Evolutionary conservation across 2,888 invertebrate species (phyloP), one percentile per base, ranked within the genome.

Genomic region (Diploptera punctata): DNA sequence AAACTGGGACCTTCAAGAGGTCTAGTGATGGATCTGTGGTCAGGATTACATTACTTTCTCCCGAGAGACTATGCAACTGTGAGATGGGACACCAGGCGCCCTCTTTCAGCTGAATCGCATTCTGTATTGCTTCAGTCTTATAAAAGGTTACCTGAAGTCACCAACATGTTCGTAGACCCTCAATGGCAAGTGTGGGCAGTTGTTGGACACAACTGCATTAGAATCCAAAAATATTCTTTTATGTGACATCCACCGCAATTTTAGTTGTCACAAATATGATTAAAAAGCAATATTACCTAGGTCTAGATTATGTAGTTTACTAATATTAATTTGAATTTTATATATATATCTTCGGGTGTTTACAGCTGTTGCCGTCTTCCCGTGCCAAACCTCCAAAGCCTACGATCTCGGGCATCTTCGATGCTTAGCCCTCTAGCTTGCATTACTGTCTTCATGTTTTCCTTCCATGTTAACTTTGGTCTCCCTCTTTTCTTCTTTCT

Each of bases 1-100:
- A 85, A 84, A 79, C 77, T 86, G 74, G 86, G 84, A 16, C 76
- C 77, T 65, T 84, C 85, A 1, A 79, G 79, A 13, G 84, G 83
- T 13, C 77, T 86, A 44, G 79, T 81, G 26, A 78, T 81, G n/a
- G 85, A 86, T 77, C 76, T 77, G 5, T 81, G 80, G 75, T 80
- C 80, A 43, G 84, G 84, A 18, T 77, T 86, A 43, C 82, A 80
- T 75, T 86, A 86, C 77, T 85, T 83, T 75, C 79, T 85, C 76
- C 78, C 79, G 7, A 79, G 83, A 38, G 84, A 85, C 78, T 82
- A 80, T 76, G 85, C 82, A 3, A 80, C 84, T 19, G 81, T 86
- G 19, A 81, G 84, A 68, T 86, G 84, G 85, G 79, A 82, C 75
- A 82, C 80, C n/a, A 80, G 80, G 81, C 81, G 79, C 77, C 77